Conservation (phyloP, 2,888 invertebrate species). For the Sisyra nigra region DNA sequence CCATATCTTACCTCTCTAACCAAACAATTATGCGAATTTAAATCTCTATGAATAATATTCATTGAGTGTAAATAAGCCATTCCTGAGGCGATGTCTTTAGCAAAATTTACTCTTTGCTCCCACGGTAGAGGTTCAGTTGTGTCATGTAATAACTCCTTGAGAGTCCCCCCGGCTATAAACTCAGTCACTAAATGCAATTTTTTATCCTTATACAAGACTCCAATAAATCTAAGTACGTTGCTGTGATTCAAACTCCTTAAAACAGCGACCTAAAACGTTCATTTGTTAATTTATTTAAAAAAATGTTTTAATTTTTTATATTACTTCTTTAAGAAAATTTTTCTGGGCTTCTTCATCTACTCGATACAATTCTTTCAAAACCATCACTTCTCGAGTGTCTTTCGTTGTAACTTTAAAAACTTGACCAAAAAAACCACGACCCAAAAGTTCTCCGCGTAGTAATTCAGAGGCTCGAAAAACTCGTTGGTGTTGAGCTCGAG, state of each 20-base stretch:
- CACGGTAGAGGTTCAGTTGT: conserved; percentile 51
- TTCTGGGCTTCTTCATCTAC: conserved; percentile 90
- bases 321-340: conserved; percentile 82
- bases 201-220: conserved; percentile 85
- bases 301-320: background rate
- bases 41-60: conserved; percentile 88
- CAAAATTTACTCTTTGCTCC: conserved; percentile 67
- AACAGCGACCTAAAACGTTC: conserved; percentile 63
- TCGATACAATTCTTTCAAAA: conserved; percentile 75
- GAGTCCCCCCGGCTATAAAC: conserved; percentile 80
- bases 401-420: conserved; percentile 83
- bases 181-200: conserved; percentile 85
- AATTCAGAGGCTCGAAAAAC: conserved; percentile 87
- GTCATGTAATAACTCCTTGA: conserved; percentile 73
- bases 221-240: conserved; percentile 81
- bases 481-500: conserved; percentile 39
- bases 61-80: conserved; percentile 89
- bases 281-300: background rate
- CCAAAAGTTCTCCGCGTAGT: conserved; percentile 73
- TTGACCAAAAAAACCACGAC: conserved; percentile 90
- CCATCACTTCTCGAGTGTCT: conserved; percentile 86
- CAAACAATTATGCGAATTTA: conserved; percentile 91
- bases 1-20: conserved; percentile 49
- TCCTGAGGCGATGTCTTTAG: conserved; percentile 83
- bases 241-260: conserved; percentile 75